Evolutionary conservation across 2,113 vertebrate genomes (phyloP).

Genomic region (Myotis davidii): DNA sequence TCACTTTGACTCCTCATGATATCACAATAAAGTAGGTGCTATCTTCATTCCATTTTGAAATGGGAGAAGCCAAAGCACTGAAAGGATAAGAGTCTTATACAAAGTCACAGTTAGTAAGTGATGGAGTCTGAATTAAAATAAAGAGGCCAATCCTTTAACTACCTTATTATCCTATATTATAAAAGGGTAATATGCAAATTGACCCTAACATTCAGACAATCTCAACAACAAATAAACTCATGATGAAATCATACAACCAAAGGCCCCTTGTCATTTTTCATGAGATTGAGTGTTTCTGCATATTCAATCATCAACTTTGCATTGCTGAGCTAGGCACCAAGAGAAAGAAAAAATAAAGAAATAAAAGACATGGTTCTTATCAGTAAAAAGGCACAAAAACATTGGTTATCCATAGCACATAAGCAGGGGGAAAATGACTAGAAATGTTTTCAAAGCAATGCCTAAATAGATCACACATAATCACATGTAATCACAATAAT

Average conservation of each 20-base stretch:
- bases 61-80: not conserved
- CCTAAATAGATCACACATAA: not conserved
- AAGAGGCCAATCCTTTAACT: not conserved
- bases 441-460: conserved; percentile 2
- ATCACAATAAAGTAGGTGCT: not conserved
- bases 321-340: not conserved
- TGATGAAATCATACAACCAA: not conserved
- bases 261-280: not conserved
- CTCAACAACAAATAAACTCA: not conserved
- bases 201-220: not conserved
- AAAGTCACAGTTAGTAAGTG: not conserved
- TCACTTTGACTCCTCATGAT: not conserved
- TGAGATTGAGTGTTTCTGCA: not conserved
- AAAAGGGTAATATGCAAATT: too few species aligned
- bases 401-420: not conserved
- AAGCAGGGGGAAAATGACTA: not conserved
- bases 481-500: not conserved
- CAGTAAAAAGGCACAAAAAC: not conserved
- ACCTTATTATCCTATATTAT: not conserved
- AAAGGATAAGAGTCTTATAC: not conserved
- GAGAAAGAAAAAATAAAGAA: not conserved
- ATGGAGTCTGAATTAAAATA: not conserved
- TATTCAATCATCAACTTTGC: not conserved
- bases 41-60: conserved; percentile 4
- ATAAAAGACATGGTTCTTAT: not conserved